phyloP scores from a whole-genome alignment of 2,888 invertebrate species.

The Dinocampus coccinellae region DNA sequence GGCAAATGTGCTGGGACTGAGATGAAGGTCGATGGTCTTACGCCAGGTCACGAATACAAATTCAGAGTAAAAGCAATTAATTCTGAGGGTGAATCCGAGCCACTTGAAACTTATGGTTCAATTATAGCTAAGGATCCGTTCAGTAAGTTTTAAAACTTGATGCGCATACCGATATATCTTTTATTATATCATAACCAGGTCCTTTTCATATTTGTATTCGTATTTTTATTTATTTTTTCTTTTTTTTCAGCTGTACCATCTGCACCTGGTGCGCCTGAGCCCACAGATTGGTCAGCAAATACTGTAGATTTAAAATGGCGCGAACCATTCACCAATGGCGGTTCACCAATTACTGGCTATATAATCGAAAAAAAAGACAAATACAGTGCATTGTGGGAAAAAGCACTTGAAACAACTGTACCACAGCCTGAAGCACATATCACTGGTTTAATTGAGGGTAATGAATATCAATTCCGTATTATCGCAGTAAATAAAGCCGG shows the following conservation, averaged over 20 bases:
- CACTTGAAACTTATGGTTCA: constrained; percentile 91
- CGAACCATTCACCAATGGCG: constrained; percentile 90
- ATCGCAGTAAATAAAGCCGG: constrained; percentile 97
- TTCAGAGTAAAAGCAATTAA: constrained; percentile 95
- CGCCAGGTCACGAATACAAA: constrained; percentile 94
- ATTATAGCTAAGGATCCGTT: constrained; percentile 96
- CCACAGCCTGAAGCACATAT: constrained; percentile 83
- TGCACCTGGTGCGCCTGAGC: constrained; percentile 91
- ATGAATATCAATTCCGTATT: constrained; percentile 97
- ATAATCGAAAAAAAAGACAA: constrained; percentile 94
- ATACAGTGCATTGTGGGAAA: constrained; percentile 94
- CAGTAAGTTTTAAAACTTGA: constrained; percentile 74
- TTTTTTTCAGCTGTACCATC: constrained; percentile 80
- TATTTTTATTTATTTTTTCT: no score
- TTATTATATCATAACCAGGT: neutral
- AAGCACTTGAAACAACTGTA: constrained; percentile 86
- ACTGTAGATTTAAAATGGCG: constrained; percentile 94
- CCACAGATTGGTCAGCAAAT: constrained; percentile 92
- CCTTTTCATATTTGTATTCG: no score
- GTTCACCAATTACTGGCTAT: constrained; percentile 93
- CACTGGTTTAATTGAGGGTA: constrained; percentile 93
- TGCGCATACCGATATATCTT: neutral
- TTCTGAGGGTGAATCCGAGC: constrained; percentile 96
- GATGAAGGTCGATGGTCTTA: constrained; percentile 89
- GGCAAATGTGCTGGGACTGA: constrained; percentile 87